These are phyloP conservation scores for Tetranychus urticae DNA, from an alignment of 1,140 invertebrate genomes.

Conservation along the genomic window DNA sequence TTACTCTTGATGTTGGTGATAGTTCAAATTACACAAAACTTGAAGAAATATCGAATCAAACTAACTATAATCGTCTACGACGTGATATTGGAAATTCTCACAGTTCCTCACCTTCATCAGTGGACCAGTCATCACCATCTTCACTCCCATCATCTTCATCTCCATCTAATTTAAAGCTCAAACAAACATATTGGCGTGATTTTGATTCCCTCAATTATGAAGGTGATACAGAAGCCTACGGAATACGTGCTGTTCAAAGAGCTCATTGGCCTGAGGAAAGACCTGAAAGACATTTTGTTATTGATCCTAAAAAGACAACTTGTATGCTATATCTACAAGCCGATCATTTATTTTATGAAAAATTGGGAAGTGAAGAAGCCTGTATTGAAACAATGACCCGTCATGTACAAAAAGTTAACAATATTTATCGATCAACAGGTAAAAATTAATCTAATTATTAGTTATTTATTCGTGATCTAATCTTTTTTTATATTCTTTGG, in stretches of 20 bases:
- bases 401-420: constrained; percentile 75
- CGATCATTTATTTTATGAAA: constrained; percentile 75
- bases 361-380: constrained; percentile 72
- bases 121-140: neutral
- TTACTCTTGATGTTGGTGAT: neutral
- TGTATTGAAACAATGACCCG: constrained; percentile 84
- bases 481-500: constrained; percentile 18
- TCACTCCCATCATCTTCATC: neutral
- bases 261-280: constrained; percentile 12
- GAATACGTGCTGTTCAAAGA: constrained; percentile 13
- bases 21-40: neutral
- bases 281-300: constrained; percentile 32
- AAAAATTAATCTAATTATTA: constrained; percentile 7
- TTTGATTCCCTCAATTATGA: constrained; percentile 11
- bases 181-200: constrained; percentile 10
- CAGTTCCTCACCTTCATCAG: neutral
- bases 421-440: constrained; percentile 72
- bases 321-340: constrained; percentile 83
- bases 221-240: constrained; percentile 12
- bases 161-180: neutral
- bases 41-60: no score
- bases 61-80: neutral
- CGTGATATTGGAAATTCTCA: neutral
- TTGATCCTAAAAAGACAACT: constrained; percentile 42
- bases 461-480: constrained; percentile 3